Base-by-base conservation (phyloP, 2,113 vertebrate genomes). In the Pelvicachromis taeniatus region DNA sequence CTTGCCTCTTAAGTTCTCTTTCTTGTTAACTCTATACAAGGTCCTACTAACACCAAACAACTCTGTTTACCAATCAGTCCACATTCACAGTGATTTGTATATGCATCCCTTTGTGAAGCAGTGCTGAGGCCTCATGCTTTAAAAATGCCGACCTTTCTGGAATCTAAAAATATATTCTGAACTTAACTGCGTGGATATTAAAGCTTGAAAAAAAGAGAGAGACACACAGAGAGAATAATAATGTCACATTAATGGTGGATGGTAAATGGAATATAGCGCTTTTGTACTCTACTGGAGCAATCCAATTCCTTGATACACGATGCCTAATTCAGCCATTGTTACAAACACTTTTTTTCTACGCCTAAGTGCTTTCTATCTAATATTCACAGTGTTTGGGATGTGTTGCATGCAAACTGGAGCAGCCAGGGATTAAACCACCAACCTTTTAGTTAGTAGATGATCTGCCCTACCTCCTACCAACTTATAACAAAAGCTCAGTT, bases 121-220 rank as follows among this genome's bases (percentile, higher is more conserved):
- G 61, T 75, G 63, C 56, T 65, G 12, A 84, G 33, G 31, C 45
- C 33, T 35, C 7, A 2, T 19, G 33, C 35, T 87, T 77, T 56
- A 42, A 70, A 87, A 77, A 63, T 29, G 58, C 53, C 81, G 81
- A 91, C 87, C 89, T 91, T 80, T 82, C 53, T 65, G 21, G 58
- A 65, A 55, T 52, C 82, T 89, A 70, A 82, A 73, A 83, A 88
- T 54, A 78, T 77, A 88, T 42, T 65, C 48, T 58, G 58, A 50
- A 42, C 70, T 80, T 70, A 65, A 55, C 58, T 81, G 50, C 35
- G 40, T 56, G 35, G 80, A 82, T 75, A 75, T 85, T 83, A 81
- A 63, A 78, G 31, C 58, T 61, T 1, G 2, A 61, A 63, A 33
- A 48, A 53, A n/a, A 63, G 38, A 63, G 9, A 63, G 33, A 63